These are phyloP conservation scores for Conistra vaccinii DNA, from an alignment of 2,888 invertebrate genomes.

Conservation along the genomic window DNA sequence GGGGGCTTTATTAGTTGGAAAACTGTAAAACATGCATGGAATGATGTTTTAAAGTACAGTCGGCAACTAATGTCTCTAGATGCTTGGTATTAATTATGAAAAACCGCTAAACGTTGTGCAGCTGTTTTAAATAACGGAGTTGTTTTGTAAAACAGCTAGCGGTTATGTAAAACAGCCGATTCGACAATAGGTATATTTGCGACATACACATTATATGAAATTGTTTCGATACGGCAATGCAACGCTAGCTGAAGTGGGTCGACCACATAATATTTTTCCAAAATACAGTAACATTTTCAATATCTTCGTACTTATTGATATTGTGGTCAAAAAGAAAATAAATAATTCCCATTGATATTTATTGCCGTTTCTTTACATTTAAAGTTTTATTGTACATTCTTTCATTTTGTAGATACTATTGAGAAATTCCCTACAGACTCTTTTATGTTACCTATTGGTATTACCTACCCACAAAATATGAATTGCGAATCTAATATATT, in stretches of 20 bases:
- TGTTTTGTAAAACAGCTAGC: too few relatives aligned
- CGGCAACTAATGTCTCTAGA: not conserved
- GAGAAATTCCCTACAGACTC: constrained; percentile 30
- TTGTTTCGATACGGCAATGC: not conserved
- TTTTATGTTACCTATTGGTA: constrained; percentile 25
- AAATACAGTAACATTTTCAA: constrained; percentile 16
- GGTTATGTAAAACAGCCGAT: too few relatives aligned
- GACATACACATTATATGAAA: too few relatives aligned
- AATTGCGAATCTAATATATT: constrained; percentile 31
- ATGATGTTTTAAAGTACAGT: not conserved
- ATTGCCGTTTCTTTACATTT: constrained; percentile 16
- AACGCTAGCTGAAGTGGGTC: not conserved
- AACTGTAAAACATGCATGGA: constrained; percentile 1
- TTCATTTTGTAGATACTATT: constrained; percentile 11
- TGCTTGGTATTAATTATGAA: too few relatives aligned
- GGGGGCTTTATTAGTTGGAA: not conserved
- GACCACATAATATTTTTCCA: not conserved
- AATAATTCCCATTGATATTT: constrained; percentile 26
- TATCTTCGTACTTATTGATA: constrained; percentile 12
- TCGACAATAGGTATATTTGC: too few relatives aligned
- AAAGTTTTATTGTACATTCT: constrained; percentile 20
- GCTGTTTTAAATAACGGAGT: too few relatives aligned
- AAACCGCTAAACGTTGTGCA: too few relatives aligned
- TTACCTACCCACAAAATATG: constrained; percentile 21
- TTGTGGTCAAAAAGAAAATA: not conserved